Conservation (phyloP, 2,888 invertebrate genomes). For the Hyposoter dolosus region DNA sequence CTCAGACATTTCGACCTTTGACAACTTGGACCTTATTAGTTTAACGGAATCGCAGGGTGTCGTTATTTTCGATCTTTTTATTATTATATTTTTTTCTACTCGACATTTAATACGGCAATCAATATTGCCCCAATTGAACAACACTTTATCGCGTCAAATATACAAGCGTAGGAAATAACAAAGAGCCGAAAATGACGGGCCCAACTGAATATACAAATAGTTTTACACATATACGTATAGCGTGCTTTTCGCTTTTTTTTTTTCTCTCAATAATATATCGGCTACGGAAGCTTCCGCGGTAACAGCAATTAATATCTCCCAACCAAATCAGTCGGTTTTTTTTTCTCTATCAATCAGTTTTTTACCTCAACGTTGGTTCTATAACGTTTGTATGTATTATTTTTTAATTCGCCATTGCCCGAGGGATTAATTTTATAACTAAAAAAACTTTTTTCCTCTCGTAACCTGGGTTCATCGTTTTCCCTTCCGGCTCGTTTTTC, state of each 20-base stretch:
- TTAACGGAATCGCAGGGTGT: not conserved
- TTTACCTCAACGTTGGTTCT: too few species aligned
- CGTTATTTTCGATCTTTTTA: constrained; percentile 4
- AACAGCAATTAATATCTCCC: too few species aligned
- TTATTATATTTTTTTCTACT: too few species aligned
- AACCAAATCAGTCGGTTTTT: too few species aligned
- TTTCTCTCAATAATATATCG: not conserved
- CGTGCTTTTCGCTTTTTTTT: constrained; percentile 49
- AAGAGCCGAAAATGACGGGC: not conserved
- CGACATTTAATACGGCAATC: too few species aligned
- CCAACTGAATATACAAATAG: constrained; percentile 39
- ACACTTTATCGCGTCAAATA: too few species aligned
- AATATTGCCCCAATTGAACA: not conserved
- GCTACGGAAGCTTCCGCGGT: constrained; percentile 11
- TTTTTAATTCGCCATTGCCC: too few species aligned
- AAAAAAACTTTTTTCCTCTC: constrained; percentile 34
- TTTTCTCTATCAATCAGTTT: too few species aligned
- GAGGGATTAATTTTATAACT: too few species aligned
- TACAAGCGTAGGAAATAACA: not conserved
- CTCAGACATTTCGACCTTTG: constrained; percentile 49
- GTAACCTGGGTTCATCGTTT: constrained; percentile 12
- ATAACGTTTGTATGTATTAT: too few species aligned
- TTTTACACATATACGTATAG: constrained; percentile 30
- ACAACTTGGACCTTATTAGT: constrained; percentile 22
- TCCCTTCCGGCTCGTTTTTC: constrained; percentile 21